Conservation (phyloP, 2,888 invertebrate species). For the Lapara coniferarum region DNA sequence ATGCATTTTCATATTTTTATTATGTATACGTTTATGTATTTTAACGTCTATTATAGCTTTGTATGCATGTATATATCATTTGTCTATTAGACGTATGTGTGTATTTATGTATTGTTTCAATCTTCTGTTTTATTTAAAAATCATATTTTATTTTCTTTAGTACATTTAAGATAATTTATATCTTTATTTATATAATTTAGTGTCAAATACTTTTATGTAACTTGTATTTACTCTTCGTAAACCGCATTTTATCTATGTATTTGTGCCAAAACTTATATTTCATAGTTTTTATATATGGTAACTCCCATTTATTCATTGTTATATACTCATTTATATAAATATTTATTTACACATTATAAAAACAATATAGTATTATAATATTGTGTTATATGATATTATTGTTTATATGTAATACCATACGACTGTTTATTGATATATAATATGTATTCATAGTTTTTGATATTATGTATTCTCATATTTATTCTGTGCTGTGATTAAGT, state of each 20-base stretch:
- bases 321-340: conserved; percentile 16
- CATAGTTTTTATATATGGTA: too few relatives aligned
- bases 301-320: background rate
- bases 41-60: too few relatives aligned
- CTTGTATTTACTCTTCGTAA: background rate
- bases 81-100: too few relatives aligned
- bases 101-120: too few relatives aligned
- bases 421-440: too few relatives aligned
- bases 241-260: background rate
- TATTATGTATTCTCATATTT: background rate
- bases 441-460: too few relatives aligned
- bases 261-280: background rate
- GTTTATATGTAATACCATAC: too few relatives aligned
- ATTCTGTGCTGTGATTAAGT: conserved; percentile 21
- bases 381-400: too few relatives aligned
- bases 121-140: conserved; percentile 8
- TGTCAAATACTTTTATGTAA: background rate
- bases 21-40: background rate
- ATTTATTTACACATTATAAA: conserved; percentile 8
- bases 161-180: conserved; percentile 14
- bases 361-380: conserved; percentile 19
- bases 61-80: too few relatives aligned
- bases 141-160: conserved; percentile 26
- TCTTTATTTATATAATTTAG: background rate
- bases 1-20: conserved; percentile 17